Conservation (phyloP, 2,113 vertebrate species). For the Irena cyanogastra region DNA sequence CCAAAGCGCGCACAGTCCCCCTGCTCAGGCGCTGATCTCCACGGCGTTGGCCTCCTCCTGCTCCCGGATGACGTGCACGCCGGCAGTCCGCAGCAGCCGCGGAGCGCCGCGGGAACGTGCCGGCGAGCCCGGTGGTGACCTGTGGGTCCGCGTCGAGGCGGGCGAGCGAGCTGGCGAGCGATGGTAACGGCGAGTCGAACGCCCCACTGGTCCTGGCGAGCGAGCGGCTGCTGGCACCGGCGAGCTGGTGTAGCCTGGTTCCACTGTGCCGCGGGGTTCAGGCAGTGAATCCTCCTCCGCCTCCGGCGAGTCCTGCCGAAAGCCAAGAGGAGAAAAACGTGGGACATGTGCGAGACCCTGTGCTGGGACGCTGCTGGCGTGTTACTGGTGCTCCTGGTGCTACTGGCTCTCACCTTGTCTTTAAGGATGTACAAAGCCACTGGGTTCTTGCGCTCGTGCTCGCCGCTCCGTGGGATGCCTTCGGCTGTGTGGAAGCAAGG, state of each 20-base stretch:
- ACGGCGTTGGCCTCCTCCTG: slow-evolving; percentile 44
- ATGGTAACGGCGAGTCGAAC: slow-evolving; percentile 18
- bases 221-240: background rate
- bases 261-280: background rate
- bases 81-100: slow-evolving; percentile 25
- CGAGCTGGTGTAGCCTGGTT: background rate
- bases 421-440: slow-evolving; percentile 89
- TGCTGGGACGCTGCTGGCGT: rapidly evolving
- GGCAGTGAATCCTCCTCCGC: background rate
- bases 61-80: slow-evolving; percentile 1
- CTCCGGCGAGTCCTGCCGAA: background rate
- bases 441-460: slow-evolving; percentile 86
- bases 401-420: slow-evolving; percentile 78
- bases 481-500: slow-evolving; percentile 72
- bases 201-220: background rate
- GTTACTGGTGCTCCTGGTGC: rapidly evolving
- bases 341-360: rapidly evolving
- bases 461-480: slow-evolving; percentile 76
- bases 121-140: background rate
- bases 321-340: rapidly evolving
- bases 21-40: slow-evolving; percentile 53
- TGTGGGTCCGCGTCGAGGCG: background rate
- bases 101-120: background rate
- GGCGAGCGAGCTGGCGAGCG: background rate
- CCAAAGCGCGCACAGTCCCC: background rate